Evolutionary conservation across 2,797 vertebrate species (phyloP).

Genomic region (Pachyuromys duprasi): DNA sequence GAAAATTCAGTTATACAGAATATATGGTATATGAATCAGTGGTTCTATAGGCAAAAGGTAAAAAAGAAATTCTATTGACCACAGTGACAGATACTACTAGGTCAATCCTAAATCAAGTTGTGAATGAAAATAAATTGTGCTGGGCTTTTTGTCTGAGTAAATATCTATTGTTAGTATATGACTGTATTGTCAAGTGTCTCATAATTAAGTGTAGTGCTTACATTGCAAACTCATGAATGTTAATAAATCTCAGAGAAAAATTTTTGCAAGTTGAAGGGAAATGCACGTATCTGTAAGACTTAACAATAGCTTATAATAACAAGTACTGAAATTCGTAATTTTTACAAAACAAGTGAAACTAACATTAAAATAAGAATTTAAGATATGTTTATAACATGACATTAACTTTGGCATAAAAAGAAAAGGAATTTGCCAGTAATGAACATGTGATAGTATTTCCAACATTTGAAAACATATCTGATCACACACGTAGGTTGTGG

Average conservation of each 20-base stretch:
- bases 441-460: background rate
- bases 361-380: slow-evolving; percentile 28
- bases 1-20: background rate
- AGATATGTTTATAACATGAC: background rate
- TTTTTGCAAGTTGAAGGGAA: slow-evolving; percentile 40
- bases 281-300: slow-evolving; percentile 1
- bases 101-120: background rate
- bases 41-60: background rate
- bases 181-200: slow-evolving; percentile 11
- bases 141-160: background rate
- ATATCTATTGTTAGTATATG: background rate
- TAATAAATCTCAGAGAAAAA: slow-evolving; percentile 4
- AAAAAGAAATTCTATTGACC: background rate
- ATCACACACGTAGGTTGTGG: background rate
- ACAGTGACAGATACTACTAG: background rate
- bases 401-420: slow-evolving; percentile 13
- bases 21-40: background rate
- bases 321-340: slow-evolving; percentile 25
- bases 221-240: background rate
- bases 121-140: slow-evolving; percentile 9
- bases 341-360: background rate
- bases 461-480: background rate
- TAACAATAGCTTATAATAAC: background rate
- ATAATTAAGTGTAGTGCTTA: background rate
- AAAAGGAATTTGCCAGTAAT: background rate